These are phyloP conservation scores for Gobio gobio DNA, from an alignment of 2,113 vertebrate species.

Conservation along the genomic window DNA sequence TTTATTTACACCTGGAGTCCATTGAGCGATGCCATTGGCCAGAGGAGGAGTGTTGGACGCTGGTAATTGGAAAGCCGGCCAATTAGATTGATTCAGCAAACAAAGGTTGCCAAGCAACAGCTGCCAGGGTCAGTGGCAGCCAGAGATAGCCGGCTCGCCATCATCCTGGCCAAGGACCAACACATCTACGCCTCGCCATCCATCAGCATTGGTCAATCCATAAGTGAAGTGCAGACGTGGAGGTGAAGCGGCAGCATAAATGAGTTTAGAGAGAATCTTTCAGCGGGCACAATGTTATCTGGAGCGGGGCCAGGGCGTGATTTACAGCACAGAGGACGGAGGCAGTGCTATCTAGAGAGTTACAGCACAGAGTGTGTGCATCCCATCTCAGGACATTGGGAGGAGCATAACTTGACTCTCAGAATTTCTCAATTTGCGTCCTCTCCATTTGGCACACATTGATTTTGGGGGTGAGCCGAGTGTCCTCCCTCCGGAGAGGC, in stretches of 20 bases:
- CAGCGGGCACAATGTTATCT: neutral
- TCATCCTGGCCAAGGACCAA: constrained; percentile 44
- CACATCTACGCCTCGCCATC: constrained; percentile 5
- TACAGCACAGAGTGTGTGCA: neutral
- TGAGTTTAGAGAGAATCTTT: constrained; percentile 15
- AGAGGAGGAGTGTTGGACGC: neutral
- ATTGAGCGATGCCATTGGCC: constrained; percentile 62
- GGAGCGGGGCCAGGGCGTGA: neutral
- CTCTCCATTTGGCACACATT: constrained; percentile 31
- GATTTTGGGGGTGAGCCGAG: constrained; percentile 24
- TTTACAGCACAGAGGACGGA: neutral
- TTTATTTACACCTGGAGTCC: constrained; percentile 62
- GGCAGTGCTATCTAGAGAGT: constrained; percentile 6
- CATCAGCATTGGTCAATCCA: neutral
- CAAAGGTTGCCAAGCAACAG: constrained; percentile 65
- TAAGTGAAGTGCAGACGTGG: constrained; percentile 9
- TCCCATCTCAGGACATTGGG: neutral
- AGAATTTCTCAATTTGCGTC: constrained; percentile 2
- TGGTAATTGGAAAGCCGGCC: constrained; percentile 55
- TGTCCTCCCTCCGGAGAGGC: constrained; percentile 1
- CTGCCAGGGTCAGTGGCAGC: constrained; percentile 26
- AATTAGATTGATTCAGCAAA: constrained; percentile 72
- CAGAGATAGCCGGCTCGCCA: neutral
- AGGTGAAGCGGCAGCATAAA: constrained; percentile 17
- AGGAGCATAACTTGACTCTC: neutral